Conservation (phyloP, 2,113 vertebrate species). For the Gambusia holbrooki region DNA sequence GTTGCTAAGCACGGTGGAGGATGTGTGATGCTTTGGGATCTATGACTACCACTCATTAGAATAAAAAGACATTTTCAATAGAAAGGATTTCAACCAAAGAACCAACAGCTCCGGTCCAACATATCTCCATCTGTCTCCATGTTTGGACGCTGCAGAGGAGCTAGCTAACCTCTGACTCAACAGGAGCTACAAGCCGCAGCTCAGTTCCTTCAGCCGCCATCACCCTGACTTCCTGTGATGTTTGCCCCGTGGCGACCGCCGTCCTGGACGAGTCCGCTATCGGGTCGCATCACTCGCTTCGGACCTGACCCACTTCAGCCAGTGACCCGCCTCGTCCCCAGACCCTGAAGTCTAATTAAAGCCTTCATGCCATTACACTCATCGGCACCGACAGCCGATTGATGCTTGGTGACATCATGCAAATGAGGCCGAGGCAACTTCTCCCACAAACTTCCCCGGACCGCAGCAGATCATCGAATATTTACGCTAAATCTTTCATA, state of each 20-base stretch:
- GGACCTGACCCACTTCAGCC: conserved; percentile 76
- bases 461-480: too few relatives aligned
- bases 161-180: background rate
- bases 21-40: too few relatives aligned
- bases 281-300: conserved; percentile 70
- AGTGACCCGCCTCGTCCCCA: conserved; percentile 22
- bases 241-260: conserved; percentile 61
- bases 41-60: too few relatives aligned
- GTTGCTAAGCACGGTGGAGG: too few relatives aligned
- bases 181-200: background rate
- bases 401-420: conserved; percentile 70
- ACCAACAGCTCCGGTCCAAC: too few relatives aligned
- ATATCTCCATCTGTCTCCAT: too few relatives aligned
- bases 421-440: conserved; percentile 71
- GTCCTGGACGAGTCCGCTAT: conserved; percentile 62
- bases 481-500: too few relatives aligned
- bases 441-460: conserved; percentile 48
- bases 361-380: conserved; percentile 37
- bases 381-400: conserved; percentile 73
- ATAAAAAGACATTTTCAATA: too few relatives aligned
- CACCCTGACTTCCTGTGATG: conserved; percentile 62
- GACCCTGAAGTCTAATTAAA: conserved; percentile 64
- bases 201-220: conserved; percentile 21
- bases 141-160: too few relatives aligned
- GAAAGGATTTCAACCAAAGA: too few relatives aligned